These are phyloP conservation scores for Muricea muricata DNA, from an alignment of 92 coral and sea anemone species.

Conservation along the genomic window DNA sequence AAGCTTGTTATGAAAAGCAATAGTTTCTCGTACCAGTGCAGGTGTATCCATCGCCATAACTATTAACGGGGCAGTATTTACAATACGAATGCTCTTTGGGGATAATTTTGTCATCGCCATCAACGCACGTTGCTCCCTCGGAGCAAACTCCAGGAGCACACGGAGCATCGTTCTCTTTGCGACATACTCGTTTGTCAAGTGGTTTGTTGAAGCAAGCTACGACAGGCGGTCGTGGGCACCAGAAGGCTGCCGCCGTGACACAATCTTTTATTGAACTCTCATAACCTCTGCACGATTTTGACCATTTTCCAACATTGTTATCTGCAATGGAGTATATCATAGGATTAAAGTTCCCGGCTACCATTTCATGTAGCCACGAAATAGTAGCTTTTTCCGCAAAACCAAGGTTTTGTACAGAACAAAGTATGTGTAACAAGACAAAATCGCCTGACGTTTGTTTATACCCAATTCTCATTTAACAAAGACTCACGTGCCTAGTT, in stretches of 20 bases:
- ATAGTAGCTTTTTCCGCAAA: too few relatives aligned
- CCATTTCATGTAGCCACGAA: too few relatives aligned
- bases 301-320: too few relatives aligned
- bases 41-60: slow-evolving; percentile 76
- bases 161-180: neutral
- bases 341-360: too few relatives aligned
- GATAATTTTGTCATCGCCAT: slow-evolving; percentile 10
- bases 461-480: too few relatives aligned
- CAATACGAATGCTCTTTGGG: slow-evolving; percentile 66
- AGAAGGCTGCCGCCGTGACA: neutral
- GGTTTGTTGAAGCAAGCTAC: neutral
- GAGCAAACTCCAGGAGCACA: neutral
- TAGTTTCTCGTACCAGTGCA: slow-evolving; percentile 92
- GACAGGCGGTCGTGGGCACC: neutral
- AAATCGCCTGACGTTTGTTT: neutral
- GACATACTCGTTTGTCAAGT: slow-evolving; percentile 27
- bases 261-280: neutral
- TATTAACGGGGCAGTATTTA: slow-evolving; percentile 75
- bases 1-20: too few relatives aligned
- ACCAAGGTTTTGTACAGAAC: too few relatives aligned
- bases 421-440: too few relatives aligned
- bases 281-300: neutral
- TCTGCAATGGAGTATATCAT: too few relatives aligned
- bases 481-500: too few relatives aligned
- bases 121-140: neutral